These are phyloP conservation scores for Diadema setosum DNA, from an alignment of 35 echinoderm and acorn worm genomes.

Conservation along the genomic window DNA sequence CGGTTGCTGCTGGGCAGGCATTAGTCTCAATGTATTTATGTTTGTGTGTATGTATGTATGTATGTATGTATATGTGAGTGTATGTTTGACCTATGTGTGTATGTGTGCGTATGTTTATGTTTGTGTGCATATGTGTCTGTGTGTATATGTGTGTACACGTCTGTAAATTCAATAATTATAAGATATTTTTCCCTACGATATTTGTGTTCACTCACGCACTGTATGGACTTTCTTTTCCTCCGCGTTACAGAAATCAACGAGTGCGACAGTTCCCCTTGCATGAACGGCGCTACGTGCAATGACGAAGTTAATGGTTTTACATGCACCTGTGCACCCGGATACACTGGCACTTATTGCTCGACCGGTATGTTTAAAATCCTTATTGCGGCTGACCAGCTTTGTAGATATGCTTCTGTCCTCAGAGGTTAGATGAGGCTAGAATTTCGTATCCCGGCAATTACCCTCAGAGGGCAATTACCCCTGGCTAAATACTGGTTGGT, in stretches of 20 bases:
- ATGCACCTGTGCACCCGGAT: slow-evolving; percentile 43
- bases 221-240: neutral
- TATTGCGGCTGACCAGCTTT: too few relatives aligned
- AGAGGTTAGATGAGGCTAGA: too few relatives aligned
- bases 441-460: too few relatives aligned
- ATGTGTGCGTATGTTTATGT: neutral
- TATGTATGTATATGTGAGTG: neutral
- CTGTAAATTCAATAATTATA: neutral
- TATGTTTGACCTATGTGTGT: neutral
- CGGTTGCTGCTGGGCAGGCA: too few relatives aligned
- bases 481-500: too few relatives aligned
- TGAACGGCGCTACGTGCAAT: slow-evolving; percentile 50
- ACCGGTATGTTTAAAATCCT: too few relatives aligned
- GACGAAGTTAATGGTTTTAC: slow-evolving; percentile 28
- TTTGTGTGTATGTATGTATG: too few relatives aligned
- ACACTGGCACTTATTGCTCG: slow-evolving; percentile 50
- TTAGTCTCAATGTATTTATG: too few relatives aligned
- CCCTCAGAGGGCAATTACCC: too few relatives aligned
- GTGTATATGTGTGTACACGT: too few relatives aligned
- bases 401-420: too few relatives aligned
- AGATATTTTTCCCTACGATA: neutral
- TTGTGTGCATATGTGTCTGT: neutral
- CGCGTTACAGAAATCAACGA: slow-evolving; percentile 15
- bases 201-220: neutral
- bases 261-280: slow-evolving; percentile 46